phyloP scores from a whole-genome alignment of 2,113 vertebrate species.

The Nyctibius bracteatus region DNA sequence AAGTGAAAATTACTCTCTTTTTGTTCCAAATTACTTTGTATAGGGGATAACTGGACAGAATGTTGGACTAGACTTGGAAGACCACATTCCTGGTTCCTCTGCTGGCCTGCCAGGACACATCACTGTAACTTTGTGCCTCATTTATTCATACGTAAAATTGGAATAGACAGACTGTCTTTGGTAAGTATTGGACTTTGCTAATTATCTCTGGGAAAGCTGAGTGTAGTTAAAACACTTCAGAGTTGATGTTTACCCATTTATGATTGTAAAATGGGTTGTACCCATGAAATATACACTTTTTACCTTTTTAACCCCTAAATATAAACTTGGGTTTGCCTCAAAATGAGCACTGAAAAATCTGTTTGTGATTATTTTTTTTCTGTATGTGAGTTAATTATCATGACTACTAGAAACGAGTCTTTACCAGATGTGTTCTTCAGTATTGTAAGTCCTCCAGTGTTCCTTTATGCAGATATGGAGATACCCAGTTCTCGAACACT shows the following conservation, averaged over 20 bases:
- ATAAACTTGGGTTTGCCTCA: neutral
- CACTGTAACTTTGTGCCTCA: neutral
- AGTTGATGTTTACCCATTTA: neutral
- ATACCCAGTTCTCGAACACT: neutral
- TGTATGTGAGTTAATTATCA: neutral
- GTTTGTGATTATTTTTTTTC: neutral
- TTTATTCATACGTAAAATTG: neutral
- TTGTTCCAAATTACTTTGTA: neutral
- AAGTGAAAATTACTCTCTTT: neutral
- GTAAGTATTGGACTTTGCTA: neutral
- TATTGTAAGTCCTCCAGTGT: neutral
- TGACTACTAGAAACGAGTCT: neutral
- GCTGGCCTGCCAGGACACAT: neutral
- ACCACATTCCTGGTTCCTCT: neutral
- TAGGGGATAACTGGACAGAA: neutral
- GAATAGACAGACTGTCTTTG: neutral
- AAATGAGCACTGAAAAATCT: neutral
- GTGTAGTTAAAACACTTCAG: neutral
- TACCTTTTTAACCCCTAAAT: neutral
- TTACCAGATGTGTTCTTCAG: neutral
- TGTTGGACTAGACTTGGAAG: neutral
- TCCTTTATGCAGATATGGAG: neutral
- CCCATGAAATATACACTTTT: accelerated
- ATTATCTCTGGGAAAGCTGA: neutral
- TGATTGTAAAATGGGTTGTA: neutral